These are phyloP conservation scores for Sterrhoptilus dennistouni DNA, from an alignment of 2,113 vertebrate species.

Conservation along the genomic window DNA sequence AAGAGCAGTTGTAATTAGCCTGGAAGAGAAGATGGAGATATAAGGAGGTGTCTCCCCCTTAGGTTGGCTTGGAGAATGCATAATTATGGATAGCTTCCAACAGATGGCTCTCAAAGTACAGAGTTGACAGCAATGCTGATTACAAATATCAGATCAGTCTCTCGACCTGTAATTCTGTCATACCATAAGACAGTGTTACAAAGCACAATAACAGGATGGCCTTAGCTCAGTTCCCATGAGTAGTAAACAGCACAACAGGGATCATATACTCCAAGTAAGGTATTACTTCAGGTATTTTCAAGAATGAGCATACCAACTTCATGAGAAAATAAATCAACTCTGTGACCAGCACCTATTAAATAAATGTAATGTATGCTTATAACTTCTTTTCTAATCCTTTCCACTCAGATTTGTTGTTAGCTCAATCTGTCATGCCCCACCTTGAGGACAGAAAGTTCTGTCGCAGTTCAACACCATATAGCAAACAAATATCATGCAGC, in stretches of 20 bases:
- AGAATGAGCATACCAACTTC: not conserved
- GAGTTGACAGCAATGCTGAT: not conserved
- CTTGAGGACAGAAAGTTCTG: not conserved
- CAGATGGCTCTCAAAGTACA: not conserved
- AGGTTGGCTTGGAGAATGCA: not conserved
- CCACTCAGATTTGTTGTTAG: not conserved
- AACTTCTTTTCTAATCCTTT: not conserved
- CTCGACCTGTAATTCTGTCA: not conserved
- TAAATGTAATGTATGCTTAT: not conserved
- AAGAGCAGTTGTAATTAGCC: not conserved
- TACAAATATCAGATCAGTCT: not conserved
- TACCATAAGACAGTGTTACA: not conserved
- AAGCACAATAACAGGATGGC: not conserved
- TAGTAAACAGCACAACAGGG: not conserved
- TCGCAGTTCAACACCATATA: not conserved
- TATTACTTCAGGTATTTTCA: not conserved
- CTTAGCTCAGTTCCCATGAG: not conserved
- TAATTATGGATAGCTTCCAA: not conserved
- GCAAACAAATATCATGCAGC: not conserved
- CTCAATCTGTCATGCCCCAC: not conserved
- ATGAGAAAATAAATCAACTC: not conserved
- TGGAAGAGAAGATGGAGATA: not conserved
- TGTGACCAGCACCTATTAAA: not conserved
- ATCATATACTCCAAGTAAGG: not conserved
- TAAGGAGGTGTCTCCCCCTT: not conserved